phyloP scores from a whole-genome alignment of 2,113 vertebrate genomes.

The Murina feae region DNA sequence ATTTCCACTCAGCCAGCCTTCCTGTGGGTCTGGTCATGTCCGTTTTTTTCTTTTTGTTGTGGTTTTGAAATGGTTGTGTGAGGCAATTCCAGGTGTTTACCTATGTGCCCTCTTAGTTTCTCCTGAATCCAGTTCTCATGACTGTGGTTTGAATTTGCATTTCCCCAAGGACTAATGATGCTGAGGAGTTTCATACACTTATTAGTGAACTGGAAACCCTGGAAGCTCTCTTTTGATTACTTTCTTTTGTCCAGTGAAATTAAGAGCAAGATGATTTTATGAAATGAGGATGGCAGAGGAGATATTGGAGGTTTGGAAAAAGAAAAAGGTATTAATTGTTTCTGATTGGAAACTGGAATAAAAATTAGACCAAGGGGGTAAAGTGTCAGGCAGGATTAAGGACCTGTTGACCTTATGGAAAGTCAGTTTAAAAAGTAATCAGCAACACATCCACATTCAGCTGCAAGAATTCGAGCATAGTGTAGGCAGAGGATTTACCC shows the following conservation, averaged over 20 bases:
- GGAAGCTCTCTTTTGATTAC: not conserved
- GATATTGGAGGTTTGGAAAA: not conserved
- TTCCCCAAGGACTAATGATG: not conserved
- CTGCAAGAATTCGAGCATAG: not conserved
- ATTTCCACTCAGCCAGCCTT: too few species aligned
- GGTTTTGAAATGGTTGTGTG: too few species aligned
- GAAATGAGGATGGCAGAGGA: not conserved
- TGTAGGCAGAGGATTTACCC: not conserved
- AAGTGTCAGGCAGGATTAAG: not conserved
- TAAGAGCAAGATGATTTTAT: not conserved
- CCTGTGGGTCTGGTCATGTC: too few species aligned
- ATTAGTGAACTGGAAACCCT: not conserved
- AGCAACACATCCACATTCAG: not conserved
- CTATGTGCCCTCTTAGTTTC: too few species aligned
- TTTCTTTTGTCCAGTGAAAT: not conserved
- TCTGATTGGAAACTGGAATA: not conserved
- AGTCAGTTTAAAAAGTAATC: not conserved
- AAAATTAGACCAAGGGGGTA: not conserved
- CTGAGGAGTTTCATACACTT: not conserved
- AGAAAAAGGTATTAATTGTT: not conserved
- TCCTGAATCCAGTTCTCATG: too few species aligned
- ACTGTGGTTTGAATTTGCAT: not conserved
- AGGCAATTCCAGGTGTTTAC: too few species aligned
- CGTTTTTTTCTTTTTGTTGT: too few species aligned
- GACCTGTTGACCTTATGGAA: not conserved